Evolutionary conservation across 2,888 invertebrate species (phyloP), one percentile per base, ranked within the genome.

Genomic region (Caenorhabditis sp.): DNA sequence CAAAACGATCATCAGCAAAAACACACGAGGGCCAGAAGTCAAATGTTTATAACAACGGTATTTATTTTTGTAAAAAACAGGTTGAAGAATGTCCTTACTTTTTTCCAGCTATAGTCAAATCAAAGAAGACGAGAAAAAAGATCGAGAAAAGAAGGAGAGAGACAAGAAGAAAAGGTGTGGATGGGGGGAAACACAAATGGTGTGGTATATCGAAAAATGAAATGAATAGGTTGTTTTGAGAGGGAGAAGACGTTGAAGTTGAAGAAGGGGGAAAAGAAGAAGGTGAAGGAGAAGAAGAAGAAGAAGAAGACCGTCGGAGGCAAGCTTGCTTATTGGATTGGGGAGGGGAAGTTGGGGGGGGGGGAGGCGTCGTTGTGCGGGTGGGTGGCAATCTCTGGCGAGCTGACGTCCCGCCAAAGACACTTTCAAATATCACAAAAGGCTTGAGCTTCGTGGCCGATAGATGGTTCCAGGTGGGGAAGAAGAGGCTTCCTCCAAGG

Each of bases 371-470:
- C 70, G 70, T 70, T 70, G 70, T 70, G 70, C 70, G 60, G 18
- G 28, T 61, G 60, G 18, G 28, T 6, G 40, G 24, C 13, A 35
- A 35, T 37, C 18, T 67, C 20, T 35, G 55, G 50, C 22, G 50
- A 64, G 40, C 0, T 24, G 44, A 44, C 24, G n/a, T 44, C 44
- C 44, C 26, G 50, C 32, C 47, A 24, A 64, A 64, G 50, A 64
- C 44, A 47, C 32, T 32, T 32, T 40, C 28, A 56, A 47, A 40
- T 77, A 77, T 77, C 76, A 77, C 76, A 77, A 77, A 65, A 77
- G 67, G 68, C 76, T 68, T 62, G 76, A 77, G 76, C 76, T 37
- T 67, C 76, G 74, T 65, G 74, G 74, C 74, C 74, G 74, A 67
- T 67, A 37, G 58, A 35, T 40, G 50, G 56, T 67, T 62, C 60